phyloP scores from a whole-genome alignment of 2,797 vertebrate species.

The Spea hammondii region DNA sequence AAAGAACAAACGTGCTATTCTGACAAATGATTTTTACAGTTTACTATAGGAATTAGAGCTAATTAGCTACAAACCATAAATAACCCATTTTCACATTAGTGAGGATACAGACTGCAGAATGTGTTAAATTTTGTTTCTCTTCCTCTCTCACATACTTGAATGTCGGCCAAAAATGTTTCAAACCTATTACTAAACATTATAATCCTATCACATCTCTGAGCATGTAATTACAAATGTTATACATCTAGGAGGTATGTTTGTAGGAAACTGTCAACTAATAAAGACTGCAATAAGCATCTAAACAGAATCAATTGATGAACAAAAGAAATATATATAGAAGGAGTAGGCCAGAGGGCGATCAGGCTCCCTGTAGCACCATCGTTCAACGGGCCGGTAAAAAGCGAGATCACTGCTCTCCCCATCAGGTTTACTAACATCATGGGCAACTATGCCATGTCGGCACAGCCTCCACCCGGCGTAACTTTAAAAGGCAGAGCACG shows the following conservation, averaged over 20 bases:
- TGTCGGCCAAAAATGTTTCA: background rate
- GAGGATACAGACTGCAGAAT: background rate
- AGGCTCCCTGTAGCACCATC: no score
- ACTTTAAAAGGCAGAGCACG: no score
- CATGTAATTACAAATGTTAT: background rate
- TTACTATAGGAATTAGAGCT: no score
- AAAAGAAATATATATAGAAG: background rate
- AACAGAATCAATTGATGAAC: constrained; percentile 1
- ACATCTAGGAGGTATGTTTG: constrained; percentile 7
- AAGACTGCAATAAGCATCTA: background rate
- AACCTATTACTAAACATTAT: background rate
- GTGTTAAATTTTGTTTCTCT: background rate
- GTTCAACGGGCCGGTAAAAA: no score
- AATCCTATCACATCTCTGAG: constrained; percentile 1
- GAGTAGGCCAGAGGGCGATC: no score
- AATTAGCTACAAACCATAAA: no score
- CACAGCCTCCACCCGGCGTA: no score
- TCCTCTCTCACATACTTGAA: background rate
- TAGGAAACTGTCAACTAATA: constrained; percentile 4
- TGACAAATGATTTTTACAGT: no score
- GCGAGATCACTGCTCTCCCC: no score
- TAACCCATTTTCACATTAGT: background rate
- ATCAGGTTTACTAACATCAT: no score
- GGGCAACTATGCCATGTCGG: no score
- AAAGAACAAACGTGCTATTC: no score